Evolutionary conservation across 2,888 invertebrate species (phyloP), one percentile per base, ranked within the genome.

Genomic region (Seira sanloemensis): DNA sequence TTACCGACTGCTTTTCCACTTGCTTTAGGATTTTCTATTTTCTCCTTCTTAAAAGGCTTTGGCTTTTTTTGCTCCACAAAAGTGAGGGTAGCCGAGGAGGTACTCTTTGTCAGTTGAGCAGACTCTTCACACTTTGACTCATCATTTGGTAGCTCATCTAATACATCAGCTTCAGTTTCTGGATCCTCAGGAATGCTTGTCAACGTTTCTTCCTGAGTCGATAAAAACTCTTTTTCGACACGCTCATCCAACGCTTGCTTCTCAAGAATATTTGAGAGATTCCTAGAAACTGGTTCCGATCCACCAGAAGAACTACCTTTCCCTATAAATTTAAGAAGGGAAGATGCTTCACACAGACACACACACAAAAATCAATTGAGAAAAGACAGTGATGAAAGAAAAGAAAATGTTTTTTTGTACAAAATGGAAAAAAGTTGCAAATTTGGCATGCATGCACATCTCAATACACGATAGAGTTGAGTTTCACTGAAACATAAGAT

Each of bases 131-230:
- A 75, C 24, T 75, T 75, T 24, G 75, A 75, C 74, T 67, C 72
- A 27, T 68, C 81, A 37, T 37, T 37, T 12, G 37, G 37, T 37
- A 37, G 37, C 27, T 81, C 82, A 62, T 78, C 82, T 58, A 83
- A 46, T 50, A 65, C 12, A 19, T 84, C 78, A 21, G 84, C 84
- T 26, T 84, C 84, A 25, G 84, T 78, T 75, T 84, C 84, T 26
- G 78, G 78, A 50, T 84, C 84, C 71, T 84, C 84, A 74, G 78
- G 84, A 84, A 84, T 84, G 78, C 82, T 82, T 76, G 82, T 82
- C 78, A 86, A 78, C 58, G 82, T 86, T 72, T 86, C 85, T 86
- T 86, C 85, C 82, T 72, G 72, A 73, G 82, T 78, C 68, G 82
- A 82, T 18, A 86, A 75, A 76, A 86, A 82, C 75, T 86, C 85